Conservation (phyloP, 2,797 vertebrate genomes). For the Atherinosoma microstoma region DNA sequence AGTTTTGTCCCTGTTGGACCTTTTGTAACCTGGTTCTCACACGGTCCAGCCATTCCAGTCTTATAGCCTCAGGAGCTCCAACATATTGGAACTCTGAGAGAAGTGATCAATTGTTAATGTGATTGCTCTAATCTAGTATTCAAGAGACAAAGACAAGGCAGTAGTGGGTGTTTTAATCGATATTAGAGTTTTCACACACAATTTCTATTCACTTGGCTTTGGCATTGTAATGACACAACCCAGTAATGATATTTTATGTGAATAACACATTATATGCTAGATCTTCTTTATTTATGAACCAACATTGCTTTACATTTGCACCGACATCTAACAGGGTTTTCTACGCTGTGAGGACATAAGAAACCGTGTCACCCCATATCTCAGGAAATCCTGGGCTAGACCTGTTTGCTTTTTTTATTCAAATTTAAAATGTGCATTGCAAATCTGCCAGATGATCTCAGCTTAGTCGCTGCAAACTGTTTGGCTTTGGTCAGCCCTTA, state of each 20-base stretch:
- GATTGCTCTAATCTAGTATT: conserved; percentile 11
- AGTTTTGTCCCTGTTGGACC: conserved; percentile 49
- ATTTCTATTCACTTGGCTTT: not conserved
- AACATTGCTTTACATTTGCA: conserved; percentile 60
- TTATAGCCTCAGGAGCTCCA: conserved; percentile 40
- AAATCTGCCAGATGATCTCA: conserved; percentile 79
- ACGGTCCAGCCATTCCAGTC: conserved; percentile 36
- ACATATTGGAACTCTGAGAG: conserved; percentile 37
- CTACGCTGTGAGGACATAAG: conserved; percentile 25
- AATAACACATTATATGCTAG: not conserved
- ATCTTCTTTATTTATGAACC: conserved; percentile 21
- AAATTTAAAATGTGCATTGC: conserved; percentile 79
- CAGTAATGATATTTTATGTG: not conserved
- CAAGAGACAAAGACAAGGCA: conserved; percentile 18
- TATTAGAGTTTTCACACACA: not conserved
- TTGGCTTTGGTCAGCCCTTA: conserved; percentile 59
- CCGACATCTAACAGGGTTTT: conserved; percentile 40
- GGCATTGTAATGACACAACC: not conserved
- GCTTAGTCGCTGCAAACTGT: conserved; percentile 70
- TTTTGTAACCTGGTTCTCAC: conserved; percentile 73
- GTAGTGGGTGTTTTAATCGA: not conserved
- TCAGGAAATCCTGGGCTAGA: conserved; percentile 46
- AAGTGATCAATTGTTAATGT: conserved; percentile 57
- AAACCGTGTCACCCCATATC: conserved; percentile 36
- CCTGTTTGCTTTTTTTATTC: conserved; percentile 71